Percentiles rank a stretch among this genome's conserved stretches.
These are phyloP conservation scores for Odontamblyopus lacepedii DNA, from an alignment of 2,797 vertebrate genomes.

Conservation along the genomic window DNA sequence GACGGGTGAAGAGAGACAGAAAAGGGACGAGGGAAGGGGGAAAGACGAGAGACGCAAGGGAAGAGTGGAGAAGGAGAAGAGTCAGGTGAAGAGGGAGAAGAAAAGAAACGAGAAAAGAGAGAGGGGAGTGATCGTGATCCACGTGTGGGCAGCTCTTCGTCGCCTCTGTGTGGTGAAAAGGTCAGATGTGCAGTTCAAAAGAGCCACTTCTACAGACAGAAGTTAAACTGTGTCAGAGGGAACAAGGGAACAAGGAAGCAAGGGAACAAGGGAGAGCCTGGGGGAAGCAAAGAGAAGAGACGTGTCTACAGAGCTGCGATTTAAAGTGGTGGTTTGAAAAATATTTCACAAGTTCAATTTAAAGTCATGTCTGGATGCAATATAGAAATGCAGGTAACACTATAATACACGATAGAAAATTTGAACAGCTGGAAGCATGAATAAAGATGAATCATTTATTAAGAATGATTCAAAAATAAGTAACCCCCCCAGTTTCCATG, in stretches of 20 bases:
- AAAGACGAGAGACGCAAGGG: no score
- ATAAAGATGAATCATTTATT: no score
- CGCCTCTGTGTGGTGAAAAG: slow-evolving; percentile 11
- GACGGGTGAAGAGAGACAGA: no score
- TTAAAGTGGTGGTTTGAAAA: neutral
- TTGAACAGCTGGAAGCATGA: no score
- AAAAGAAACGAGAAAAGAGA: neutral
- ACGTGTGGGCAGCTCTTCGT: neutral
- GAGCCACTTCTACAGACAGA: neutral
- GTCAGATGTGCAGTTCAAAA: slow-evolving; percentile 4
- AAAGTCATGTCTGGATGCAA: neutral
- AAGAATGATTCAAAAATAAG: no score
- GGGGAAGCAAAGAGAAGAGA: neutral
- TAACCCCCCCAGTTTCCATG: no score
- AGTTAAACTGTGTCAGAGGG: slow-evolving; percentile 1
- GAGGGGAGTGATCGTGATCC: neutral
- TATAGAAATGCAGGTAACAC: no score
- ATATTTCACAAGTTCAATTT: neutral
- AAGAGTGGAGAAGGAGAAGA: neutral
- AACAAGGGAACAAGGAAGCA: neutral
- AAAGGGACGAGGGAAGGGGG: no score
- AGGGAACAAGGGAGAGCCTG: no score
- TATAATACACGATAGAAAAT: no score
- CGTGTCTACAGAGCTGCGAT: neutral
- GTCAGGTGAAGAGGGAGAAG: neutral